These are phyloP conservation scores for Scaptomyza polygonia DNA, from an alignment of 2,888 invertebrate genomes.

Conservation along the genomic window DNA sequence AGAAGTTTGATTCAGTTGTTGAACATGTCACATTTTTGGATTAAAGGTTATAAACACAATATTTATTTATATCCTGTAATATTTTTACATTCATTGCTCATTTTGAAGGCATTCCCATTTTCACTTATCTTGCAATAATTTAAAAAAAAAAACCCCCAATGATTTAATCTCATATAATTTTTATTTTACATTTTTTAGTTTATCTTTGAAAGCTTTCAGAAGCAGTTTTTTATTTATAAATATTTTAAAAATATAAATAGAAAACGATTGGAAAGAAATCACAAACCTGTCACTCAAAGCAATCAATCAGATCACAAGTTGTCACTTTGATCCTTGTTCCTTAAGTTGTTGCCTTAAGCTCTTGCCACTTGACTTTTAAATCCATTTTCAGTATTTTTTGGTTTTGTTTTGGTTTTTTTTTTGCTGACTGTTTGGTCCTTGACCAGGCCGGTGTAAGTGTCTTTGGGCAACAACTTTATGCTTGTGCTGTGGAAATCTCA, in stretches of 20 bases:
- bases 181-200: background rate
- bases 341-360: slow-evolving; percentile 8
- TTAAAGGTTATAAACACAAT: background rate
- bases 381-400: slow-evolving; percentile 6
- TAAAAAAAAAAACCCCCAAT: background rate
- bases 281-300: slow-evolving; percentile 23
- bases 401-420: background rate
- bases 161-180: too few relatives aligned
- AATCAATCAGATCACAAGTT: slow-evolving; percentile 26
- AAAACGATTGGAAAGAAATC: background rate
- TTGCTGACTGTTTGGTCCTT: slow-evolving; percentile 5
- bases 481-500: slow-evolving; percentile 39
- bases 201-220: background rate
- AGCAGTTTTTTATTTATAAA: background rate
- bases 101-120: background rate
- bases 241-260: background rate
- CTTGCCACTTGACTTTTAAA: slow-evolving; percentile 26
- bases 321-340: slow-evolving; percentile 23
- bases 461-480: slow-evolving; percentile 47
- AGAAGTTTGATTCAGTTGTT: too few relatives aligned
- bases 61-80: background rate
- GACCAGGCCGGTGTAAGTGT: slow-evolving; percentile 31
- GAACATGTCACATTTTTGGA: too few relatives aligned
- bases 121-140: background rate
- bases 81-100: background rate